Evolutionary conservation across 1,140 invertebrate species (phyloP), one percentile per base, ranked within the genome.

Genomic region (Achroia grisella): DNA sequence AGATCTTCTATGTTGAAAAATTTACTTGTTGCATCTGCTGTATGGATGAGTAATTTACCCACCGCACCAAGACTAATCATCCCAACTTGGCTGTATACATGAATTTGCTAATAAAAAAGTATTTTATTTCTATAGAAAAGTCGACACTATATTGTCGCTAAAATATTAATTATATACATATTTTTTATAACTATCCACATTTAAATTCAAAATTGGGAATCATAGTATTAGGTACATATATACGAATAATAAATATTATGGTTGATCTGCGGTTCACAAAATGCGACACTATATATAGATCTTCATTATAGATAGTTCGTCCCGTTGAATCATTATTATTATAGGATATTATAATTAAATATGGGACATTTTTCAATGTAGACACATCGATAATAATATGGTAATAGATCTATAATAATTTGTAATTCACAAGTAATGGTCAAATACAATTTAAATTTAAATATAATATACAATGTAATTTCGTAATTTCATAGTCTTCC

Each of bases 141-240:
- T 73, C 53, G 44, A 67, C 62, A 63, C 60, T 69, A 68, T 69
- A 75, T 73, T 65, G 71, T 75, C 63, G 71, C 68, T 71, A 73
- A 80, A 74, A 63, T 54, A 15, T 37, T 37, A 37, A 13, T 15
- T 37, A 47, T 47, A 47, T 81, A 69, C 78, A 78, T 82, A 82
- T 82, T 77, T 77, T n/a, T 79, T 81, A 63, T 77, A 79, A 62
- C 59, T 78, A 71, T 66, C 65, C 71, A 77, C 62, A 68, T 73
- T 73, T 72, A 49, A 39, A 60, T 61, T 57, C 57, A 56, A 65
- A 61, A 65, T 65, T 61, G 48, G 52, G 32, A 52, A 40, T 61
- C 43, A 55, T 62, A 62, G 42, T 54, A 53, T 49, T 55, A 61
- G 45, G 48, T 37, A n/a, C 11, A 14, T 35, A 14, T 37, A 23